Evolutionary conservation across 1,140 invertebrate species (phyloP), one percentile per base, ranked within the genome.

Genomic region (Penaeus indicus): DNA sequence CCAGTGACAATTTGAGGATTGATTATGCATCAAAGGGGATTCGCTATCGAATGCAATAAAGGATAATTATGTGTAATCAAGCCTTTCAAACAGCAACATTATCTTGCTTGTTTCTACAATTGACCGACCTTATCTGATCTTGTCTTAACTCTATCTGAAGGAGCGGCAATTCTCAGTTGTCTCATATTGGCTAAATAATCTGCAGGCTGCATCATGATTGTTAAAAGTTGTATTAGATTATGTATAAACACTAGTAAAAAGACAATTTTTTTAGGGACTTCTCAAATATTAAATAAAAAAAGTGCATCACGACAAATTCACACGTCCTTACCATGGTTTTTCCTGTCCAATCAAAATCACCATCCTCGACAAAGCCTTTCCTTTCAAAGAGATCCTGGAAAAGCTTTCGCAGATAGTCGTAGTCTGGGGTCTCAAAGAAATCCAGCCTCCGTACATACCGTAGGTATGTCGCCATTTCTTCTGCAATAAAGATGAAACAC

Each of bases 361-460:
- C 97, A 94, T 99, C 98, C 93, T 98, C 97, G 89, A 96, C 95
- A 93, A 96, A 99, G 89, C 97, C 97, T 94, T 97, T 96, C 92
- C 96, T 95, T 92, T 98, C 97, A 94, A 98, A 98, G 92, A 99
- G 95, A 94, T 98, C 97, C 93, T 96, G 96, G 94, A 99, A 99
- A 92, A 99, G 95, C 93, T 97, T 97, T 91, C 98, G 95, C 92
- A 99, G 95, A 95, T 99, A 99, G 94, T 99, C 98, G 94, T 99
- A 99, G 94, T 99, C 98, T 54, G 99, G 99, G 88, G 98, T 99
- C 95, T 99, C 99, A 94, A 99, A 99, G 94, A 99, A 99, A 94
- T 99, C 98, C 92, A 99, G 94, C 93, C 97, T 95, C 91, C 99
- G 95, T 85, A 99, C 98, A 94, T 99, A 99, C 91, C 97, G 95